phyloP scores from a whole-genome alignment of 2,888 invertebrate genomes.

The Brenthis ino region DNA sequence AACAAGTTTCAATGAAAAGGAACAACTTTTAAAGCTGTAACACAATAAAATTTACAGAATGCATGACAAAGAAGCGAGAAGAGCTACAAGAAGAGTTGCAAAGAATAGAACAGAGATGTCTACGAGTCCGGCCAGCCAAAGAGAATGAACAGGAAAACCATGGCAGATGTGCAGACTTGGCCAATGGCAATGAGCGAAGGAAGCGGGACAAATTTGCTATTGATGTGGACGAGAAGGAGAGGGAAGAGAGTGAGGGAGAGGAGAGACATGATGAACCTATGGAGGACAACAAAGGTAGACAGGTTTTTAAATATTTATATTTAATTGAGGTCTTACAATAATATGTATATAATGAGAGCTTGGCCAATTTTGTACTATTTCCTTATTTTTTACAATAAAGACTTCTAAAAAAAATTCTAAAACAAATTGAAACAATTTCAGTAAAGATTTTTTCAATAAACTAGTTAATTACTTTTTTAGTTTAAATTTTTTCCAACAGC shows the following conservation, averaged over 20 bases:
- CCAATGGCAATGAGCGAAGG: slow-evolving; percentile 49
- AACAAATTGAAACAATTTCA: not conserved
- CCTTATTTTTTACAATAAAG: no score
- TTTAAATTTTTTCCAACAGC: not conserved
- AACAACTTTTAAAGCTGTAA: no score
- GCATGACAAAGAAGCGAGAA: slow-evolving; percentile 84
- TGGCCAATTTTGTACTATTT: no score
- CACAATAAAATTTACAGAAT: slow-evolving; percentile 65
- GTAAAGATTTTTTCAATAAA: no score
- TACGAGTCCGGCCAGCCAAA: slow-evolving; percentile 60
- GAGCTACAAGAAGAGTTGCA: slow-evolving; percentile 85
- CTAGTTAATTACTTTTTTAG: not conserved
- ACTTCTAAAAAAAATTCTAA: no score
- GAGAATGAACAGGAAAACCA: slow-evolving; percentile 51
- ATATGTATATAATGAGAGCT: no score
- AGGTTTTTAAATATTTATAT: not conserved
- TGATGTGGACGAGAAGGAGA: slow-evolving; percentile 68
- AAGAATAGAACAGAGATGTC: slow-evolving; percentile 82
- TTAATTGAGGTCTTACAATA: no score
- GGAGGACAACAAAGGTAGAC: slow-evolving; percentile 35
- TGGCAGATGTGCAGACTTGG: slow-evolving; percentile 37
- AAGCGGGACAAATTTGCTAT: slow-evolving; percentile 71
- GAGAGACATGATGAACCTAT: slow-evolving; percentile 46
- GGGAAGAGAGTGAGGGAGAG: slow-evolving; percentile 68
- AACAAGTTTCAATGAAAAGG: no score